phyloP scores from a whole-genome alignment of 2,113 vertebrate genomes.

The Ptilorrhoa leucosticta region DNA sequence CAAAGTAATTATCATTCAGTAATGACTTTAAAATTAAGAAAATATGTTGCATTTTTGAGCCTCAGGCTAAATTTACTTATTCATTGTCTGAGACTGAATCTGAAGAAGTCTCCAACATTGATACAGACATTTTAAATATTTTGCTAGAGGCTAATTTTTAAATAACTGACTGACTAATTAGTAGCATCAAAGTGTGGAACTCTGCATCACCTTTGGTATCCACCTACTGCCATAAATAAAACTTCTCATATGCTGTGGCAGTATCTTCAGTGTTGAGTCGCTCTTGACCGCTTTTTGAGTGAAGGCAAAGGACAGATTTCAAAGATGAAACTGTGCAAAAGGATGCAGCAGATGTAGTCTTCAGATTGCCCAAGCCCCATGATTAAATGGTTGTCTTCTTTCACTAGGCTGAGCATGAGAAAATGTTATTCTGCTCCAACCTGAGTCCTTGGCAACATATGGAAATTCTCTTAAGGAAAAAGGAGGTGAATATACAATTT shows the following conservation, averaged over 20 bases:
- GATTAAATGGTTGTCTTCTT: background rate
- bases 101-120: background rate
- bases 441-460: background rate
- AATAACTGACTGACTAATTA: conserved; percentile 3
- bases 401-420: background rate
- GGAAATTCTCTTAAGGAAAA: background rate
- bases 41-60: conserved; percentile 25
- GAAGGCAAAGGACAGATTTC: background rate
- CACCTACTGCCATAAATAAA: background rate
- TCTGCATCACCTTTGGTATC: background rate
- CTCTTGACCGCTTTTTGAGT: background rate
- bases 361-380: background rate
- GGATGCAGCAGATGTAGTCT: background rate
- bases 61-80: conserved; percentile 34
- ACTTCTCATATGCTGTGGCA: background rate
- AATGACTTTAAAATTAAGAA: conserved; percentile 3
- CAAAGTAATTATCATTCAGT: background rate
- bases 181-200: background rate
- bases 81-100: conserved; percentile 24
- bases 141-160: conserved; percentile 38
- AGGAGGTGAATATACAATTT: background rate
- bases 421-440: background rate
- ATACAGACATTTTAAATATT: conserved; percentile 26
- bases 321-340: background rate
- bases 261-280: background rate